phyloP scores from a whole-genome alignment of 35 echinoderm and acorn worm genomes.

The Heliocidaris erythrogramma region DNA sequence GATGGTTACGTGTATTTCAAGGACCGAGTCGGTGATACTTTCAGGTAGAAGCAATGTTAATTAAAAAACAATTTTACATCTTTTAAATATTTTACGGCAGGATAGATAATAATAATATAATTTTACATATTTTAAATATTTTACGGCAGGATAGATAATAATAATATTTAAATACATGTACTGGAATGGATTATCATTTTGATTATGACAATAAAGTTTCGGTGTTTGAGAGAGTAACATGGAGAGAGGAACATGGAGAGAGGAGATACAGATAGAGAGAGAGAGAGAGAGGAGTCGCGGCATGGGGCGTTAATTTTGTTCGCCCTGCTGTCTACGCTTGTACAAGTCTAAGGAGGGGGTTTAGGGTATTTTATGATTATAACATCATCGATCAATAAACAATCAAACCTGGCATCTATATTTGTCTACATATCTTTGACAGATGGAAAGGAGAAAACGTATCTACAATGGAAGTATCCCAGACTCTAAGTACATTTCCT shows the following conservation, averaged over 20 bases:
- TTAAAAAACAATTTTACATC: too few species aligned
- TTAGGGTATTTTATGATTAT: too few species aligned
- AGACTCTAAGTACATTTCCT: slow-evolving; percentile 30
- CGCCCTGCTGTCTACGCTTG: not conserved
- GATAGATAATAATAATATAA: too few species aligned
- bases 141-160: too few species aligned
- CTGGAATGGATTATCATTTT: not conserved
- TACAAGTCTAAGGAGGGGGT: not conserved
- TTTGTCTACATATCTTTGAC: not conserved
- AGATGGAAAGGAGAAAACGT: slow-evolving; percentile 57
- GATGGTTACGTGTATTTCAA: slow-evolving; percentile 78
- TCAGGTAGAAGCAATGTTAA: slow-evolving; percentile 61
- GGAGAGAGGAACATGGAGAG: too few species aligned
- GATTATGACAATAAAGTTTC: not conserved
- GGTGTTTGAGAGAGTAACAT: too few species aligned
- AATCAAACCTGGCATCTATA: not conserved
- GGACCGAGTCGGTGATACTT: slow-evolving; percentile 89
- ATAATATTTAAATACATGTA: not conserved
- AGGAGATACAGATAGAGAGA: too few species aligned
- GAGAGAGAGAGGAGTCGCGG: too few species aligned
- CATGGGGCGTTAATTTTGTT: too few species aligned
- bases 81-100: too few species aligned
- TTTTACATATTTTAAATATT: too few species aligned
- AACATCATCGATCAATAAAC: not conserved
- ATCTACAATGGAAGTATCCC: slow-evolving; percentile 30